phyloP scores from a whole-genome alignment of 1,140 invertebrate species.

The Gryllus bimaculatus region DNA sequence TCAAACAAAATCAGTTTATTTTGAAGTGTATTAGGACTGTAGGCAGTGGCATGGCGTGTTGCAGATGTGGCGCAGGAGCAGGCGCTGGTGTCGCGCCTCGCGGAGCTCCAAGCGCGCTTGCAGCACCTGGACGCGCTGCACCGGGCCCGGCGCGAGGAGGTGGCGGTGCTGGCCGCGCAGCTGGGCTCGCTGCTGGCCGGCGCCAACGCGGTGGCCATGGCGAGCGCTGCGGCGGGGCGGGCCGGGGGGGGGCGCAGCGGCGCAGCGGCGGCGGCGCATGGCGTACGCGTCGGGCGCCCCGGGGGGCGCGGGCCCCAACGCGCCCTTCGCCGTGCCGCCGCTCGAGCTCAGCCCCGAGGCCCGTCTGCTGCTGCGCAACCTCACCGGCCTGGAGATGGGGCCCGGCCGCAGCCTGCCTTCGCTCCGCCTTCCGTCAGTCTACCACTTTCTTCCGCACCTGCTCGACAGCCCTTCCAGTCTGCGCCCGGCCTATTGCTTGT shows the following conservation, averaged over 20 bases:
- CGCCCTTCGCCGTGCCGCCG: slow-evolving; percentile 28
- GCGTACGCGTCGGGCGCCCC: background rate
- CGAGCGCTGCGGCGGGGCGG: background rate
- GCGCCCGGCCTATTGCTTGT: slow-evolving; percentile 65
- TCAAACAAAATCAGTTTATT: too few relatives aligned
- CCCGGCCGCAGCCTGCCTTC: slow-evolving; percentile 13
- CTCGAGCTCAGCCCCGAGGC: slow-evolving; percentile 22
- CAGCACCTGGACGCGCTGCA: slow-evolving; percentile 64
- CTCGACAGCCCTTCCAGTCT: slow-evolving; percentile 67
- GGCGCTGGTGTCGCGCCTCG: slow-evolving; percentile 52
- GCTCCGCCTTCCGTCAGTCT: slow-evolving; percentile 64
- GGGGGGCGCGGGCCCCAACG: background rate
- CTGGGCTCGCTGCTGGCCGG: slow-evolving; percentile 35
- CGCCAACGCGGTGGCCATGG: background rate
- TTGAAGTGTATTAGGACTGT: too few relatives aligned
- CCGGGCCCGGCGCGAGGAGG: slow-evolving; percentile 56
- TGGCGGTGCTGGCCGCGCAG: slow-evolving; percentile 52
- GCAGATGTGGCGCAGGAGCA: slow-evolving; percentile 52
- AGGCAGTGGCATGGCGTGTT: too few relatives aligned
- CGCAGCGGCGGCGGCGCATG: too few relatives aligned
- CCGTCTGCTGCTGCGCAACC: slow-evolving; percentile 24
- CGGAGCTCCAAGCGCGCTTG: slow-evolving; percentile 57
- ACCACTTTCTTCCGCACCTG: slow-evolving; percentile 80
- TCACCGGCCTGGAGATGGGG: slow-evolving; percentile 35
- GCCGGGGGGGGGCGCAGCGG: background rate